These are phyloP conservation scores for Sinocyclocheilus anophthalmus DNA, from an alignment of 2,113 vertebrate species.

Conservation along the genomic window DNA sequence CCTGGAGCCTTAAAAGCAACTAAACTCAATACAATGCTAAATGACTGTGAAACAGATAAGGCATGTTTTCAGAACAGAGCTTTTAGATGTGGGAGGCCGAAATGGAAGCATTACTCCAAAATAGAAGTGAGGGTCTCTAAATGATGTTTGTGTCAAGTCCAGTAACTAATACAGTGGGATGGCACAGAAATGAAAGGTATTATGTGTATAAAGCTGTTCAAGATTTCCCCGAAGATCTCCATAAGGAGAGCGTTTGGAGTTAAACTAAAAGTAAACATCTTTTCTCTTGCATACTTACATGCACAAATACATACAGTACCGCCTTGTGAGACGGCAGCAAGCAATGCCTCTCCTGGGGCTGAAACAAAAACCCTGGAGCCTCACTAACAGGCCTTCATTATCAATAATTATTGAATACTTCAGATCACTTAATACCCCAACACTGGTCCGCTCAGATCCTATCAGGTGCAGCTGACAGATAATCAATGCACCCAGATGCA, in stretches of 20 bases:
- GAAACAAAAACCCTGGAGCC: slow-evolving; percentile 15
- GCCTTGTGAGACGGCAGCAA: neutral
- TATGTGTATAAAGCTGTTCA: no score
- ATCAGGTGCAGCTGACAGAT: slow-evolving; percentile 52
- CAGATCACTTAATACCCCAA: slow-evolving; percentile 55
- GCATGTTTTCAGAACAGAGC: slow-evolving; percentile 28
- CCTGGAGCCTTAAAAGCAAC: slow-evolving; percentile 49
- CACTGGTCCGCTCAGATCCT: slow-evolving; percentile 49
- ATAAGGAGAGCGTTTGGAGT: no score
- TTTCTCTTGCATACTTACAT: neutral
- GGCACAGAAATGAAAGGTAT: neutral
- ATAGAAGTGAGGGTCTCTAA: slow-evolving; percentile 11
- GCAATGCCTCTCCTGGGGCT: neutral
- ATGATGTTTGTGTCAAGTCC: slow-evolving; percentile 24
- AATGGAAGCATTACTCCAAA: slow-evolving; percentile 10
- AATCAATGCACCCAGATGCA: slow-evolving; percentile 52
- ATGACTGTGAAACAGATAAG: slow-evolving; percentile 40
- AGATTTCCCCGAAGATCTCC: no score
- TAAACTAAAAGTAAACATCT: neutral
- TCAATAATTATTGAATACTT: slow-evolving; percentile 56
- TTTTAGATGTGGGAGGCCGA: slow-evolving; percentile 6
- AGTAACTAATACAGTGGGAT: neutral
- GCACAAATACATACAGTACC: neutral
- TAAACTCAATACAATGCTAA: slow-evolving; percentile 52
- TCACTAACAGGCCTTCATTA: slow-evolving; percentile 39